Evolutionary conservation across 2,797 vertebrate species (phyloP), one percentile per base, ranked within the genome.

Genomic region (Hypotaenidia philippensis): DNA sequence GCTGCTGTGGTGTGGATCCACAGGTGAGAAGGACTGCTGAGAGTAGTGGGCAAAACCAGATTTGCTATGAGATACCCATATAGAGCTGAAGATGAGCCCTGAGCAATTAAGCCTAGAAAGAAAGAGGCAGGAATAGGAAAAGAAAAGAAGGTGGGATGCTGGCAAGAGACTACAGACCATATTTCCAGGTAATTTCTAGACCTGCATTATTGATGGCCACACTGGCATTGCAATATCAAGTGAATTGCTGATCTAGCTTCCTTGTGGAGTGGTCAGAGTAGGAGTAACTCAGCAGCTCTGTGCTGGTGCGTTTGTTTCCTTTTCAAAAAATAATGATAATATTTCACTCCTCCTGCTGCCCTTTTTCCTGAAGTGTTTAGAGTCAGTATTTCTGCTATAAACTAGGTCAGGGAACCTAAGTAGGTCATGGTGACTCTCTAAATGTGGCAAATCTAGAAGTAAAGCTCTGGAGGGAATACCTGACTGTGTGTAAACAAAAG

Each of bases 371-470:
- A 95, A 94, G 94, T 94, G 94, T 96, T 95, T 96, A 90, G 92
- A 95, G 90, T 77, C 36, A 40, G 78, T 96, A 82, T 96, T 97
- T 98, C 74, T 93, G 69, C 65, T 94, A 86, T 96, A 98, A 98
- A 98, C 71, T 98, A 96, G 98, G 97, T 98, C 98, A 97, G 94
- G 72, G 52, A 95, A 82, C 80, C 65, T 97, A 98, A 98, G 96
- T 98, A 98, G 98, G 97, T 97, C 97, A 97, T 22, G 66, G 87
- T 96, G 92, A 72, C 87, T 97, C 87, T 96, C 81, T 96, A 83
- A 96, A 95, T 0, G 32, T 96, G 90, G 70, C 86, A 94, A 65
- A 96, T 97, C 77, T 75, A 90, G 87, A 97, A 91, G 86, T 59
- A 93, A 94, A 93, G 81, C 31, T 83, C 47, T 10, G 64, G 57